Conservation (phyloP, 2,888 invertebrate species). For the Phengaris arion region DNA sequence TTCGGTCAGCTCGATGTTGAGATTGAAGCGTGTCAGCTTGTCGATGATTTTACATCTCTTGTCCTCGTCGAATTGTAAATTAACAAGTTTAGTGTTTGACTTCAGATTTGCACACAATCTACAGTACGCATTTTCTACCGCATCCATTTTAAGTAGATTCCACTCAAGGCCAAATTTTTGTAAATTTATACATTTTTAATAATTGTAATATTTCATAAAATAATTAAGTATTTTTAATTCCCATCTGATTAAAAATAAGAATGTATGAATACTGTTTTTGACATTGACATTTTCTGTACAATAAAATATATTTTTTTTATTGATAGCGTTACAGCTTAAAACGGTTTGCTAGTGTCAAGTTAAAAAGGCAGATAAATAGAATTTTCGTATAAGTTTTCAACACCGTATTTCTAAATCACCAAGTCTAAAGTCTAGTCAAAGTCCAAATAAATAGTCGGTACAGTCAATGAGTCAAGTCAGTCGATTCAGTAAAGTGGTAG, state of each 20-base stretch:
- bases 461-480: too few relatives aligned
- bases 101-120: slow-evolving; percentile 53
- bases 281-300: slow-evolving; percentile 4
- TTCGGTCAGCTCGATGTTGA: slow-evolving; percentile 47
- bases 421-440: too few relatives aligned
- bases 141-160: slow-evolving; percentile 31
- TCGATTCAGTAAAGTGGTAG: too few relatives aligned
- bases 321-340: too few relatives aligned
- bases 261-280: neutral
- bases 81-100: slow-evolving; percentile 47
- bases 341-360: too few relatives aligned
- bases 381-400: too few relatives aligned
- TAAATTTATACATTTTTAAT: neutral
- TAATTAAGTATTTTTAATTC: neutral
- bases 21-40: slow-evolving; percentile 52
- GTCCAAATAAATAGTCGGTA: too few relatives aligned
- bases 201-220: neutral
- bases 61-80: slow-evolving; percentile 46
- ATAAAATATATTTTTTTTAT: too few relatives aligned
- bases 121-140: slow-evolving; percentile 37
- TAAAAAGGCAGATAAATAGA: too few relatives aligned
- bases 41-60: slow-evolving; percentile 45
- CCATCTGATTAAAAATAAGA: too few relatives aligned
- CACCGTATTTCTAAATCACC: too few relatives aligned
- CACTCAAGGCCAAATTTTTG: neutral